These are phyloP conservation scores for Dicerorhinus sumatrensis DNA, from an alignment of 2,113 vertebrate genomes.

Conservation along the genomic window DNA sequence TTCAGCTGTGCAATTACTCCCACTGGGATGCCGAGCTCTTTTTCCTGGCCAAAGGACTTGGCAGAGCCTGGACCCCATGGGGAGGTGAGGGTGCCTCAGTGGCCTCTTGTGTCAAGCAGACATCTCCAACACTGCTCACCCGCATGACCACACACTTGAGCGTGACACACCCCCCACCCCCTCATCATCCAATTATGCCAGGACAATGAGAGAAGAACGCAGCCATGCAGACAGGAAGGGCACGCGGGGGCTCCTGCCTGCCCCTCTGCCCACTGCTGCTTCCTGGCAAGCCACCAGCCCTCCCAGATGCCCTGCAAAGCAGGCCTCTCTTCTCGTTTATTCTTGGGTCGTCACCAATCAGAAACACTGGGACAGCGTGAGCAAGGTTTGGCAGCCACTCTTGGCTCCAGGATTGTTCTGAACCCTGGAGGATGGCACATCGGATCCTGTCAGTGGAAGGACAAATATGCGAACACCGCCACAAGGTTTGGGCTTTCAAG, in stretches of 20 bases:
- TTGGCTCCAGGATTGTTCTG: neutral
- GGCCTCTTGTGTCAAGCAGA: conserved; percentile 45
- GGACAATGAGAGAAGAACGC: neutral
- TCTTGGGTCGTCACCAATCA: neutral
- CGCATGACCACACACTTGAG: conserved; percentile 19
- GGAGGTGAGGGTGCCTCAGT: conserved; percentile 43
- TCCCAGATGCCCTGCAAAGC: neutral
- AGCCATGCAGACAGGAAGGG: neutral
- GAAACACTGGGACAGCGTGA: neutral
- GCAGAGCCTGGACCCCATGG: conserved; percentile 57
- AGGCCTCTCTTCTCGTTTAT: neutral
- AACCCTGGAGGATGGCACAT: neutral
- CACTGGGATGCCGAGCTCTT: neutral
- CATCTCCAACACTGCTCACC: neutral
- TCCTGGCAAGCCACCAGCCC: neutral
- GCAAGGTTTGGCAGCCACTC: neutral
- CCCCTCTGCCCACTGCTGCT: neutral
- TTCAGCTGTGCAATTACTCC: neutral
- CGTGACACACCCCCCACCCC: neutral
- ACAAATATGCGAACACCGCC: accelerated
- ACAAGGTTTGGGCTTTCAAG: neutral
- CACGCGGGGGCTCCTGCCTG: accelerated
- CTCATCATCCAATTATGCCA: conserved; percentile 30
- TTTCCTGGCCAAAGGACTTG: conserved; percentile 64
- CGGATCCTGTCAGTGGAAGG: neutral